Evolutionary conservation across 2,113 vertebrate genomes (phyloP).

Genomic region (Paralichthys olivaceus): DNA sequence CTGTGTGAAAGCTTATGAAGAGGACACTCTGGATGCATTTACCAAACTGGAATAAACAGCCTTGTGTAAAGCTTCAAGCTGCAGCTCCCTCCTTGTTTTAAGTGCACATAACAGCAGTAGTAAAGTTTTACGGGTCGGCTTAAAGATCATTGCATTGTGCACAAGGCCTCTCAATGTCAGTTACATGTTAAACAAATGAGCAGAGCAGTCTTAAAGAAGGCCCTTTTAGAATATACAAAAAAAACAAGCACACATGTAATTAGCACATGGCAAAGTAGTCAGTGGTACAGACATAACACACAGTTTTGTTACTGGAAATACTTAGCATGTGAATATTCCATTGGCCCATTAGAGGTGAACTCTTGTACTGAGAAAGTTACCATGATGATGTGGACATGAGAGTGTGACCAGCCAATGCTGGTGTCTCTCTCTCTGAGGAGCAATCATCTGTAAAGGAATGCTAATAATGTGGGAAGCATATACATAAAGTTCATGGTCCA

Average conservation of each 20-base stretch:
- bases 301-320: conserved; percentile 9
- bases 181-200: conserved; percentile 73
- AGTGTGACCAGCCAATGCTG: conserved; percentile 3
- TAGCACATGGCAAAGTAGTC: conserved; percentile 19
- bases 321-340: conserved; percentile 27
- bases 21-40: conserved; percentile 45
- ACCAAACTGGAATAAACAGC: conserved; percentile 60
- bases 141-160: conserved; percentile 73
- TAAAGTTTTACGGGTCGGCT: conserved; percentile 80
- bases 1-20: conserved; percentile 22
- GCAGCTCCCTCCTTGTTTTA: conserved; percentile 61
- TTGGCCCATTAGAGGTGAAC: conserved; percentile 43
- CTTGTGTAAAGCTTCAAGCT: conserved; percentile 46
- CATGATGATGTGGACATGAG: conserved; percentile 6
- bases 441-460: conserved; percentile 47
- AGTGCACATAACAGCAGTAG: conserved; percentile 76
- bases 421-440: conserved; percentile 13
- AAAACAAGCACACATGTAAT: conserved; percentile 33
- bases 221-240: conserved; percentile 53
- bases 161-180: conserved; percentile 64
- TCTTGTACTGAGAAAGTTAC: conserved; percentile 3
- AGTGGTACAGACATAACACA: conserved; percentile 17
- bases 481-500: conserved; percentile 36
- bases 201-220: conserved; percentile 57
- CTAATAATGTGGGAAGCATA: conserved; percentile 40